Base-by-base conservation (phyloP, 2,888 invertebrate species). In the Therioaphis trifolii region DNA sequence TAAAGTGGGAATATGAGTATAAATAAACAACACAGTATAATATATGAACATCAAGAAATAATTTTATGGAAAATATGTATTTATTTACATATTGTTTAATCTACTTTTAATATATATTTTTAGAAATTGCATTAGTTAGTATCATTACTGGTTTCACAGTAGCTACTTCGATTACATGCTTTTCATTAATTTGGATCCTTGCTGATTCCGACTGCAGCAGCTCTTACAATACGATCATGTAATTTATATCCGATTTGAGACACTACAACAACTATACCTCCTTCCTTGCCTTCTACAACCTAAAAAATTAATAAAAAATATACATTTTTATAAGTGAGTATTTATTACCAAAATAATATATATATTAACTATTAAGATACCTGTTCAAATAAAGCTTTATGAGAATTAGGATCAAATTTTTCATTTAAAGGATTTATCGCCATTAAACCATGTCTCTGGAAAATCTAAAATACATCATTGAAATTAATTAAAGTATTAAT, bases 161-260 rank as follows among this genome's bases (percentile, higher is more conserved):
- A 3, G 99, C 99, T 61, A 99, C 97, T 86, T 99, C 91, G 87
- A 99, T 93, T 87, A 97, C 96, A 86, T 15, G 7, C 35, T 29
- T 74, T 63, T 82, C 63, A 74, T 66, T 82, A 27, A 74, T 74
- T 82, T 24, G 75, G 86, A 87, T 90, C 91, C 89, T 96, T 96
- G 63, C 96, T 94, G 24, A 99, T 98, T 24, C 99, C 99, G 40
- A 99, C 99, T 61, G 98, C 90, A 3, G 99, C 99, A 58, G 99
- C 98, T 86, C 99, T 91, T 87, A 99, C 93, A 87, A 97, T 96
- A 86, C 99, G 91, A 88, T 96, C 96, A 87, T 96, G 95, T 80
- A 99, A 90, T 89, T 95, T 96, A 89, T 98, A 99, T 9, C 99
- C 99, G 71, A 96, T 92, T 91, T 99, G 99, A 84, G 96, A 95